Conservation (phyloP, 1,140 invertebrate genomes). For the Ceratosolen solmsi region DNA sequence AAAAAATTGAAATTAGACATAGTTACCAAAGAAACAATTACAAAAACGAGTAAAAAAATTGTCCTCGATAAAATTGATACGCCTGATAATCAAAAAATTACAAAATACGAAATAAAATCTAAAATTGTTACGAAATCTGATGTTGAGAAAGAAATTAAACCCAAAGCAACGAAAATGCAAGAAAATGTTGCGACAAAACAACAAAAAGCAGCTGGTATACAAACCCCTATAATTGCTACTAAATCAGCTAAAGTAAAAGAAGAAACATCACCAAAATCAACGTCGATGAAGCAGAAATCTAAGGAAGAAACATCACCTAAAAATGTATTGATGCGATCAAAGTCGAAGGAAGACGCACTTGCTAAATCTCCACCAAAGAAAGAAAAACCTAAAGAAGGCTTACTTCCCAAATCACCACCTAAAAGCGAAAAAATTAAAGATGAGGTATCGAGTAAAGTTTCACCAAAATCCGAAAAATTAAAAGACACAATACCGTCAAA, state of each 20-base stretch:
- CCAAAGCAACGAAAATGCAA: conserved; percentile 49
- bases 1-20: conserved; percentile 28
- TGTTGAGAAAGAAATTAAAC: conserved; percentile 47
- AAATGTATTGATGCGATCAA: neutral
- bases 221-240: neutral
- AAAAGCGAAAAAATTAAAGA: conserved; percentile 25
- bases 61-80: neutral
- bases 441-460: neutral
- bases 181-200: conserved; percentile 37
- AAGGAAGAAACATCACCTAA: conserved; percentile 37
- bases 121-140: conserved; percentile 44
- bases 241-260: conserved; percentile 22
- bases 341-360: conserved; percentile 37
- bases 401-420: conserved; percentile 34
- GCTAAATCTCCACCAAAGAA: conserved; percentile 43
- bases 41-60: conserved; percentile 1
- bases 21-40: conserved; percentile 1
- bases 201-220: conserved; percentile 15
- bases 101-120: conserved; percentile 28
- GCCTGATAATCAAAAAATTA: conserved; percentile 6
- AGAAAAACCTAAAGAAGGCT: conserved; percentile 16
- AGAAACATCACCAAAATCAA: conserved; percentile 16
- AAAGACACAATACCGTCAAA: conserved; percentile 17
- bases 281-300: neutral
- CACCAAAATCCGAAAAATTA: conserved; percentile 14